phyloP scores from a whole-genome alignment of 2,113 vertebrate species.

The Stictonetta naevosa region DNA sequence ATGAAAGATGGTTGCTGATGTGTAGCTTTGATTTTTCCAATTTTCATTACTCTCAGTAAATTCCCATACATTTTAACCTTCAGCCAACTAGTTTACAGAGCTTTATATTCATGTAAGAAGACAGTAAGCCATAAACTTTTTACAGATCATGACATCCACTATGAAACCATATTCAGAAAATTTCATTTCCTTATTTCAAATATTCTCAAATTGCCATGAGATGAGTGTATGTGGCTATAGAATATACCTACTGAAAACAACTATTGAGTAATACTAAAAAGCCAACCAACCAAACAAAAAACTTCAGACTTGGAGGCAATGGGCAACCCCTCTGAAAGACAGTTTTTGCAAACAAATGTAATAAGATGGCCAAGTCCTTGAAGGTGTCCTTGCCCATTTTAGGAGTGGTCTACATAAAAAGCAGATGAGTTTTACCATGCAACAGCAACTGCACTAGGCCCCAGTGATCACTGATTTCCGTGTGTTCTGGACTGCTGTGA shows the following conservation, averaged over 20 bases:
- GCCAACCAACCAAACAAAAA: no score
- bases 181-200: neutral
- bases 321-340: neutral
- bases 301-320: neutral
- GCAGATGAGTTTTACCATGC: fast-evolving
- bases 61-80: no score
- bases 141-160: neutral
- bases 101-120: neutral
- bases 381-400: neutral
- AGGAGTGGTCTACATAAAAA: neutral
- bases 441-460: neutral
- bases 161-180: neutral
- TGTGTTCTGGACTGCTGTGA: neutral
- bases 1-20: neutral
- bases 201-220: neutral
- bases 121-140: neutral
- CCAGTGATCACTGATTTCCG: neutral
- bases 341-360: neutral
- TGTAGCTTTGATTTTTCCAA: neutral
- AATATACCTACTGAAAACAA: neutral
- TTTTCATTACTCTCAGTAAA: neutral
- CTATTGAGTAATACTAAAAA: neutral
- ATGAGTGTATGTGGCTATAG: neutral
- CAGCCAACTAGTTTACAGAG: neutral
- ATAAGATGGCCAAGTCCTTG: neutral